phyloP scores from a whole-genome alignment of 2,113 vertebrate species.

The Ammodytes dubius region DNA sequence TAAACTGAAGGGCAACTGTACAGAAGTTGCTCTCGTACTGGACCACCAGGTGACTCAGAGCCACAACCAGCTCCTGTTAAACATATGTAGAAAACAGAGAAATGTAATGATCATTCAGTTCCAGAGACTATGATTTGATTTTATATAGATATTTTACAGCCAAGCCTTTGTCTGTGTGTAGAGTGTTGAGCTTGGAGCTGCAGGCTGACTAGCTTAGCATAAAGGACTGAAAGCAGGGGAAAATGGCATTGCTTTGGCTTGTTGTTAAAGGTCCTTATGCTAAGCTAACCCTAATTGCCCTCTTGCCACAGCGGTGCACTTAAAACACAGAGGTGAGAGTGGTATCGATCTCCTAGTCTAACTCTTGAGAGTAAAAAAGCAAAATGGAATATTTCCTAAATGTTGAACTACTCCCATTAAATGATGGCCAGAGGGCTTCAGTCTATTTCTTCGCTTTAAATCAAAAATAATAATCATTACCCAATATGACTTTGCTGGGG shows the following conservation, averaged over 20 bases:
- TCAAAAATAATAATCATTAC: background rate
- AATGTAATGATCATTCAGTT: background rate
- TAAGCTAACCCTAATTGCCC: background rate
- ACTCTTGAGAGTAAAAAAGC: too few relatives aligned
- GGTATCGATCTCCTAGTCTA: too few relatives aligned
- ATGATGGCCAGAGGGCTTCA: background rate
- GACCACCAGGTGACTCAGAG: slow-evolving; percentile 96
- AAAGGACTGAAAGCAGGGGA: too few relatives aligned
- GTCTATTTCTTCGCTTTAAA: background rate
- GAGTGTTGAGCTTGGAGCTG: background rate
- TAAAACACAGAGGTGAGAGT: too few relatives aligned
- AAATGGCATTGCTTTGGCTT: background rate
- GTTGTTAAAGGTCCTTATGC: background rate
- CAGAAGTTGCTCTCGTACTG: slow-evolving; percentile 99
- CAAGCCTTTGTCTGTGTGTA: background rate
- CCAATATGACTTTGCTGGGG: background rate
- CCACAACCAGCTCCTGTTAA: slow-evolving; percentile 95
- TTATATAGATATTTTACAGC: background rate
- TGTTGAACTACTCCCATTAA: background rate
- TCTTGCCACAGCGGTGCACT: background rate
- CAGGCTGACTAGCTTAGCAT: too few relatives aligned
- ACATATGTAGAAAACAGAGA: background rate
- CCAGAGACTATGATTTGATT: background rate
- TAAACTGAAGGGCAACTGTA: slow-evolving; percentile 97
- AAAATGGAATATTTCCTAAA: too few relatives aligned